Conservation (phyloP, 2,797 vertebrate genomes). For the Hemitrygon akajei region DNA sequence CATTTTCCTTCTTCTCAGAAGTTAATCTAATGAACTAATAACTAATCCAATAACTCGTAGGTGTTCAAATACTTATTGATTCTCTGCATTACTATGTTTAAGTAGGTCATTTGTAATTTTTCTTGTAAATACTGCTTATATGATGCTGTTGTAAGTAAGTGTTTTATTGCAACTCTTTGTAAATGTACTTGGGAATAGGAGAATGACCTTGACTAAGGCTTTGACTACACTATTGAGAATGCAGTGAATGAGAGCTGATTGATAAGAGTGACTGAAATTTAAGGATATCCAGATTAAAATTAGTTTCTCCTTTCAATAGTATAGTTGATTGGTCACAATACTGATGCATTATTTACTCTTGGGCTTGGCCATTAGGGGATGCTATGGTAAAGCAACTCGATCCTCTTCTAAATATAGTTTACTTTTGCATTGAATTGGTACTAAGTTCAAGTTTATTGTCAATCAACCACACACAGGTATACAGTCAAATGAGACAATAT, state of each 20-base stretch:
- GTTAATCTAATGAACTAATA: not conserved
- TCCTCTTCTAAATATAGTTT: not conserved
- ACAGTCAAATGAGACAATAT: too few relatives aligned
- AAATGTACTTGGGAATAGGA: too few relatives aligned
- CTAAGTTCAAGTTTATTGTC: too few relatives aligned
- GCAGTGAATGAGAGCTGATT: not conserved
- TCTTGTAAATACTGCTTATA: too few relatives aligned
- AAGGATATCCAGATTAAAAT: not conserved
- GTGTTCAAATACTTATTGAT: not conserved
- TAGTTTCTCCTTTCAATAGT: not conserved
- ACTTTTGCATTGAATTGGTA: too few relatives aligned
- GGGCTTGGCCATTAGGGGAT: slow-evolving; percentile 14
- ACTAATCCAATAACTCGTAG: too few relatives aligned
- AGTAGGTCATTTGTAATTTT: not conserved
- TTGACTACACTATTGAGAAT: not conserved
- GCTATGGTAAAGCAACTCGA: not conserved
- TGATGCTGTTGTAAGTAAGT: too few relatives aligned
- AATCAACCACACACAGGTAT: too few relatives aligned
- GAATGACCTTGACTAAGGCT: too few relatives aligned
- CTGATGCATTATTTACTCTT: not conserved
- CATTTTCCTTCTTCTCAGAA: not conserved
- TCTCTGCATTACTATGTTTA: not conserved
- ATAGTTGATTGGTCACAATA: not conserved
- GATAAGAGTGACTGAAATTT: not conserved
- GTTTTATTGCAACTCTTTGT: too few relatives aligned